These are phyloP conservation scores for Dryadula phaetusa DNA, from an alignment of 2,888 invertebrate genomes.

Conservation along the genomic window DNA sequence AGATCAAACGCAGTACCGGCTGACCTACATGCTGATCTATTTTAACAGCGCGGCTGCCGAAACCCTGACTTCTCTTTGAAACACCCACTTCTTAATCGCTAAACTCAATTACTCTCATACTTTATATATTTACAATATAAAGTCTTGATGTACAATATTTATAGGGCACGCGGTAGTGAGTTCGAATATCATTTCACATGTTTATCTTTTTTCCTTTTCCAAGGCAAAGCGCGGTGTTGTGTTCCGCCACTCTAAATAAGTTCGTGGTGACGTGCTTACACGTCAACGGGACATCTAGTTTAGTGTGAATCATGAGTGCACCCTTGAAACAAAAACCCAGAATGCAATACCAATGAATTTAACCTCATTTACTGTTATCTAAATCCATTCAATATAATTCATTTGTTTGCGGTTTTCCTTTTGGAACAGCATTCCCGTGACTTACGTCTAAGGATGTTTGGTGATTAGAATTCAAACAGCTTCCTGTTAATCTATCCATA, in stretches of 20 bases:
- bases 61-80: conserved; percentile 43
- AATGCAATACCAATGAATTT: no score
- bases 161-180: no score
- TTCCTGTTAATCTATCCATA: no score
- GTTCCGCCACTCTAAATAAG: no score
- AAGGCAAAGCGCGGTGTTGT: no score
- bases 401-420: conserved; percentile 19
- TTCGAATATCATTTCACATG: no score
- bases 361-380: background rate
- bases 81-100: conserved; percentile 38
- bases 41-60: conserved; percentile 33
- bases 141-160: no score
- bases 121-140: background rate
- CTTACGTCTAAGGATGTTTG: conserved; percentile 26
- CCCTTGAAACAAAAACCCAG: background rate
- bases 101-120: conserved; percentile 23
- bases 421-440: no score
- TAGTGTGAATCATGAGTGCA: no score
- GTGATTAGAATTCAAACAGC: conserved; percentile 22
- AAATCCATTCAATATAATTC: conserved; percentile 5
- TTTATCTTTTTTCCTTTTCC: no score
- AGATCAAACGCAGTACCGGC: conserved; percentile 22
- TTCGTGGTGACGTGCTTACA: no score
- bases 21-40: conserved; percentile 35
- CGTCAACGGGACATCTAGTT: no score